A percentile compares a stretch with the other conserved stretches of the same genome.
Conservation (phyloP, 2,113 vertebrate genomes). For the Neogobius melanostomus region DNA sequence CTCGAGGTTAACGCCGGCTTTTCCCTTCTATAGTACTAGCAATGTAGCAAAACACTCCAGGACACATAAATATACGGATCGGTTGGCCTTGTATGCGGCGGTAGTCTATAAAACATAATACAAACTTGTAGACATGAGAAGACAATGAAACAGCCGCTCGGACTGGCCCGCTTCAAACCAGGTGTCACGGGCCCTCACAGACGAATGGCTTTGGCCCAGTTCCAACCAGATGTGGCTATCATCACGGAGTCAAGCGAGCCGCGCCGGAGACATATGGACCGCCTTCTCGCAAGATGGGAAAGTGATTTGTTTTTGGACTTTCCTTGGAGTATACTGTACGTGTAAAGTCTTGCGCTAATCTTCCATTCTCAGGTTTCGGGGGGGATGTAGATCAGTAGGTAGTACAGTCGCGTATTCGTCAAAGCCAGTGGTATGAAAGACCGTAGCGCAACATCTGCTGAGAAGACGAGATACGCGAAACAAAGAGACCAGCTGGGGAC, state of each 20-base stretch:
- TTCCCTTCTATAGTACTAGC: slow-evolving; percentile 36
- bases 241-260: slow-evolving; percentile 13
- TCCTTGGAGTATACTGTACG: background rate
- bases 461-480: slow-evolving; percentile 67
- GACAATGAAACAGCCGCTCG: slow-evolving; percentile 34
- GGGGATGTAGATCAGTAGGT: slow-evolving; percentile 26
- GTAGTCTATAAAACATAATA: slow-evolving; percentile 62
- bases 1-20: slow-evolving; percentile 24
- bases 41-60: slow-evolving; percentile 20
- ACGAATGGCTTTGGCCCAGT: slow-evolving; percentile 27
- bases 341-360: slow-evolving; percentile 23
- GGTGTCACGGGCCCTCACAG: slow-evolving; percentile 54
- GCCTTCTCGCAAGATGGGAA: slow-evolving; percentile 16
- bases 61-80: slow-evolving; percentile 3
- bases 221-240: slow-evolving; percentile 66
- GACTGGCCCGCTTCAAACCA: slow-evolving; percentile 40
- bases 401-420: slow-evolving; percentile 12
- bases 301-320: slow-evolving; percentile 15
- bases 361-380: slow-evolving; percentile 16
- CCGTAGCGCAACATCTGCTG: slow-evolving; percentile 45
- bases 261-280: slow-evolving; percentile 31
- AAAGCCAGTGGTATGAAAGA: slow-evolving; percentile 52
- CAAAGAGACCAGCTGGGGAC: slow-evolving; percentile 71
- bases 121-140: slow-evolving; percentile 38
- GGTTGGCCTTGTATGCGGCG: slow-evolving; percentile 29